Evolutionary conservation across 2,113 vertebrate species (phyloP), one percentile per base, ranked within the genome.

Genomic region (Centropus unirufus): DNA sequence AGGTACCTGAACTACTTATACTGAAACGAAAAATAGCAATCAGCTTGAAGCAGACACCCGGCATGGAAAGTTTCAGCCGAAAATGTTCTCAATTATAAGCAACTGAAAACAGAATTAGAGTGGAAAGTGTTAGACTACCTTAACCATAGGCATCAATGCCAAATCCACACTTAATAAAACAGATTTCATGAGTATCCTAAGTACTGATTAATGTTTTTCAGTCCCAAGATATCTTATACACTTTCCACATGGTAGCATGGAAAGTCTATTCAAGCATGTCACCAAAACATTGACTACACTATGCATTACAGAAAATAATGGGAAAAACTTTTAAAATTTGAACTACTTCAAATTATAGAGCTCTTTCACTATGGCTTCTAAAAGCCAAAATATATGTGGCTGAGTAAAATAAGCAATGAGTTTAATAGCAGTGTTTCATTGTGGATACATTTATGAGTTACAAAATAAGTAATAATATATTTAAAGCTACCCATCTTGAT

Each of bases 51-150:
- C 42, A 94, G 51, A 87, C 80, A 92, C 5, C 2, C 11, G 73
- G n/a, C 17, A 90, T 54, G 88, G 82, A 87, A 93, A 87, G 17
- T 90, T 89, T 92, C 73, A 87, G 64, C 32, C 52, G 36, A 64
- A 87, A 90, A 59, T 59, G 19, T 72, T 87, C 76, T 90, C 58
- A 77, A n/a, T 83, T 94, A 74, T 13, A 93, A 72, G 73, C 47
- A 93, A 89, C 47, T 77, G 39, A 92, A 91, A 93, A 75, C 76
- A 77, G 73, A 83, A 89, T 92, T 92, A 83, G 36, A 95, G 89
- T 67, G 89, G 91, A 97, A 94, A 94, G 61, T 52, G 59, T 89
- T 90, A 90, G 83, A 83, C 91, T 84, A 52, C 57, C 27, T 77
- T 87, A 75, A 92, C 32, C 77, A 36, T 5, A 86, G n/a, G 11